Conservation (phyloP, 1,140 invertebrate genomes). For the Plectrocnemia conspersa region DNA sequence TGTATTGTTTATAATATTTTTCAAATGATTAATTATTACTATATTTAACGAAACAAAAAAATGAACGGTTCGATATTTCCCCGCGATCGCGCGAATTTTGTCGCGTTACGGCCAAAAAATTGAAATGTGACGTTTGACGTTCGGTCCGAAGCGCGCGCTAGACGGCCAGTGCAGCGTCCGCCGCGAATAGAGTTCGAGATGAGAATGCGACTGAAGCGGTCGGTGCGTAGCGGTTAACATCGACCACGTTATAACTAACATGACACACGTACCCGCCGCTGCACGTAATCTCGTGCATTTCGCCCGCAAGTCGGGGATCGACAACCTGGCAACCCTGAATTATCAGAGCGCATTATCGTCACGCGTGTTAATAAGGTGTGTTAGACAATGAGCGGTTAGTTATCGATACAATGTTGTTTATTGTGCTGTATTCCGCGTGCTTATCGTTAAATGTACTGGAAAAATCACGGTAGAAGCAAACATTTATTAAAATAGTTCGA, state of each 20-base stretch:
- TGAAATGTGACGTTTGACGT: no score
- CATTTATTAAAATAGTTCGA: no score
- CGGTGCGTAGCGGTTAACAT: slow-evolving; percentile 5
- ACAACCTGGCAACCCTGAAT: background rate
- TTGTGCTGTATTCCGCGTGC: no score
- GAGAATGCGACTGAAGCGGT: background rate
- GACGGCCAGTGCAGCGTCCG: background rate
- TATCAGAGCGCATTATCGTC: no score
- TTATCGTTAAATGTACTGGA: no score
- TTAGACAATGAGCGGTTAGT: no score
- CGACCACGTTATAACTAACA: slow-evolving; percentile 11
- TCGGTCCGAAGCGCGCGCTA: no score
- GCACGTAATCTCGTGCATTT: background rate
- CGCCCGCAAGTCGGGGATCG: background rate
- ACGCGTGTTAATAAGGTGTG: no score
- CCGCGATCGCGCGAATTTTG: background rate
- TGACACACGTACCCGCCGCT: background rate
- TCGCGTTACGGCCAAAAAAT: background rate
- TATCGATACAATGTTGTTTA: no score
- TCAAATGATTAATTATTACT: no score
- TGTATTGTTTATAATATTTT: no score
- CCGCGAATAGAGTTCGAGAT: background rate
- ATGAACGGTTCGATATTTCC: background rate
- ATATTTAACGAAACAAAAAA: background rate
- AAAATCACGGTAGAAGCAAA: no score